These are phyloP conservation scores for Thamnaconus septentrionalis DNA, from an alignment of 2,113 vertebrate species.

Conservation along the genomic window DNA sequence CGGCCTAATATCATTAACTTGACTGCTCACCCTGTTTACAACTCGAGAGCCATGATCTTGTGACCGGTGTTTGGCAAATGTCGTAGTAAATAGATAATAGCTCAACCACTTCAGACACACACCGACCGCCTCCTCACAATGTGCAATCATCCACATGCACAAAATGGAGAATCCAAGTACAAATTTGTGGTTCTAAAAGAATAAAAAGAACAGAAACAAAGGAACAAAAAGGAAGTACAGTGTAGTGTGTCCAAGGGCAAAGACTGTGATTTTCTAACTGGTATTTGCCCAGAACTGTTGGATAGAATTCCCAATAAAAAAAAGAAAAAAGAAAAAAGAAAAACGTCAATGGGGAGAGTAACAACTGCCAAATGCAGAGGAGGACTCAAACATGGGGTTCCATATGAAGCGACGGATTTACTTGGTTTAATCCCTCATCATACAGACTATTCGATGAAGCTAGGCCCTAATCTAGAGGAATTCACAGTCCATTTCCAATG, in stretches of 20 bases:
- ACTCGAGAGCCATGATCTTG: constrained; percentile 29
- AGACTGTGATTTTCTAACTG: background rate
- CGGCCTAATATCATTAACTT: constrained; percentile 34
- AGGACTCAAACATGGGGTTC: constrained; percentile 61
- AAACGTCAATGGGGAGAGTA: constrained; percentile 28
- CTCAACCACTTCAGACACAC: constrained; percentile 16
- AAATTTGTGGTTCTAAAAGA: too few relatives aligned
- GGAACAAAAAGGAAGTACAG: too few relatives aligned
- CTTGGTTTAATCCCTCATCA: constrained; percentile 68
- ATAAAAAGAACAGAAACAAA: too few relatives aligned
- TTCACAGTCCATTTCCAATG: constrained; percentile 65
- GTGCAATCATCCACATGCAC: too few relatives aligned
- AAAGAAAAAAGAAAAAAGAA: background rate
- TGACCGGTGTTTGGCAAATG: constrained; percentile 32
- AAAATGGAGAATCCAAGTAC: too few relatives aligned
- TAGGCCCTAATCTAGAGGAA: constrained; percentile 60
- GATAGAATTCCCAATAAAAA: too few relatives aligned
- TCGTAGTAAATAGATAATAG: constrained; percentile 39
- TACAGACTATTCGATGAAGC: constrained; percentile 65
- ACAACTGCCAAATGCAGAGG: constrained; percentile 49
- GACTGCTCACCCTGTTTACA: constrained; percentile 38
- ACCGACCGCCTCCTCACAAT: too few relatives aligned
- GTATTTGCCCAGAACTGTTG: background rate
- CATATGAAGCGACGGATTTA: constrained; percentile 70
- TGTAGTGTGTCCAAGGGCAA: background rate